These are phyloP conservation scores for Stictocephala bisonia DNA, from an alignment of 2,888 invertebrate species.

Conservation along the genomic window DNA sequence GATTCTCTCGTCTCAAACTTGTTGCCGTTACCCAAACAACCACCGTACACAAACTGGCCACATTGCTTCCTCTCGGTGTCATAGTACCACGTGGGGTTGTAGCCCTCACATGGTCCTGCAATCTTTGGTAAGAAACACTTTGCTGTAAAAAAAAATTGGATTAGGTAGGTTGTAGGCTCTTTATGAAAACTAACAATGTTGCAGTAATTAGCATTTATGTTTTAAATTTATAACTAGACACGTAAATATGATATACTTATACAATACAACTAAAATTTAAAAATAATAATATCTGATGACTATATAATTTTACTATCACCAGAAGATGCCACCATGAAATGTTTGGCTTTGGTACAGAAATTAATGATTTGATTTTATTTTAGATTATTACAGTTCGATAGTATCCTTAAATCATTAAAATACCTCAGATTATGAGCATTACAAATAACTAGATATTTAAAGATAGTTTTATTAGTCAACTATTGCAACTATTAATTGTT, in stretches of 20 bases:
- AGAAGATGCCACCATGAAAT: too few relatives aligned
- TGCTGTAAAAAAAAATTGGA: constrained; percentile 66
- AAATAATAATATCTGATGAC: too few relatives aligned
- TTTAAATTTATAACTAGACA: not conserved
- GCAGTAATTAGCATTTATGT: not conserved
- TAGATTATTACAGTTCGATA: too few relatives aligned
- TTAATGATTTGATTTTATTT: too few relatives aligned
- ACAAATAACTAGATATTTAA: too few relatives aligned
- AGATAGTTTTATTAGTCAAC: too few relatives aligned
- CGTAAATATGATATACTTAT: not conserved
- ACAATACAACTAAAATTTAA: too few relatives aligned
- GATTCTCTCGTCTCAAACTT: constrained; percentile 82
- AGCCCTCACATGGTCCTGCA: constrained; percentile 83
- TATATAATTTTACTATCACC: too few relatives aligned
- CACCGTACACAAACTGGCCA: constrained; percentile 87
- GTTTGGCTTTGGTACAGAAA: too few relatives aligned
- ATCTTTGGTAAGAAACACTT: constrained; percentile 84
- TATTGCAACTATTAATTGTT: too few relatives aligned
- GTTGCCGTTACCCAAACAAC: constrained; percentile 93
- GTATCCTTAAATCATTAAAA: too few relatives aligned
- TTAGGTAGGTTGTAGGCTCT: not conserved
- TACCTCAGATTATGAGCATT: too few relatives aligned
- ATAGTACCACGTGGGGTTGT: constrained; percentile 86
- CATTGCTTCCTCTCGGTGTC: constrained; percentile 81
- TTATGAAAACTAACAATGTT: not conserved